Evolutionary conservation across 2,113 vertebrate species (phyloP).

Genomic region (Dasyprocta punctata): DNA sequence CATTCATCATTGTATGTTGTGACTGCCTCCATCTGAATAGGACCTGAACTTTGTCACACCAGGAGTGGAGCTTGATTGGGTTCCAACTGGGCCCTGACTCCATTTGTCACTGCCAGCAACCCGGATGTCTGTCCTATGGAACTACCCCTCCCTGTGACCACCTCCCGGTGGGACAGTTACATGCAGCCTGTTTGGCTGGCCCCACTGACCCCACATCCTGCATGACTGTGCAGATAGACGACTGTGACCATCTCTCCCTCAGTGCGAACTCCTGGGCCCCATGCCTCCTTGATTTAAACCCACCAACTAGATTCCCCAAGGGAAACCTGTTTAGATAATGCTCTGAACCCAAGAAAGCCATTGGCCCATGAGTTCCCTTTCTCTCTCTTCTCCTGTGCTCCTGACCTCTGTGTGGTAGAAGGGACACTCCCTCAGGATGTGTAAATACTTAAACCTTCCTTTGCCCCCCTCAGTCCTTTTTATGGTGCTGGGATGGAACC

Average conservation of each 20-base stretch:
- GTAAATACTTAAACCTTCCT: not conserved
- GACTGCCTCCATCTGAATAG: not conserved
- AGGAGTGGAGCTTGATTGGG: not conserved
- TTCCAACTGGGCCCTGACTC: not conserved
- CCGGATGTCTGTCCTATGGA: not conserved
- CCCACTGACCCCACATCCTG: not conserved
- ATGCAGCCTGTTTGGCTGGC: not conserved
- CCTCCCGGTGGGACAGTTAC: not conserved
- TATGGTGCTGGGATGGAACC: not conserved
- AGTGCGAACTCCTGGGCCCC: too few relatives aligned
- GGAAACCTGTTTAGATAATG: not conserved
- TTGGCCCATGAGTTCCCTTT: rapidly evolving
- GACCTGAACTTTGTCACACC: not conserved
- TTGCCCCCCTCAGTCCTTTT: not conserved
- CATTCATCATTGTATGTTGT: not conserved
- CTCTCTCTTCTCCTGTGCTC: not conserved
- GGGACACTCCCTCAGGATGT: not conserved
- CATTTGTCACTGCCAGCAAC: not conserved
- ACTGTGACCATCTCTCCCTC: not conserved
- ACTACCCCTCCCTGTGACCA: not conserved
- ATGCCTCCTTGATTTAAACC: too few relatives aligned
- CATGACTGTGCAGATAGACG: not conserved
- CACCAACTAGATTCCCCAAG: not conserved
- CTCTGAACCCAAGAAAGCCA: not conserved
- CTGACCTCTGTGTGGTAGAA: not conserved